Base-by-base conservation (phyloP, 2,113 vertebrate genomes). In the Pelecanoides urinatrix region DNA sequence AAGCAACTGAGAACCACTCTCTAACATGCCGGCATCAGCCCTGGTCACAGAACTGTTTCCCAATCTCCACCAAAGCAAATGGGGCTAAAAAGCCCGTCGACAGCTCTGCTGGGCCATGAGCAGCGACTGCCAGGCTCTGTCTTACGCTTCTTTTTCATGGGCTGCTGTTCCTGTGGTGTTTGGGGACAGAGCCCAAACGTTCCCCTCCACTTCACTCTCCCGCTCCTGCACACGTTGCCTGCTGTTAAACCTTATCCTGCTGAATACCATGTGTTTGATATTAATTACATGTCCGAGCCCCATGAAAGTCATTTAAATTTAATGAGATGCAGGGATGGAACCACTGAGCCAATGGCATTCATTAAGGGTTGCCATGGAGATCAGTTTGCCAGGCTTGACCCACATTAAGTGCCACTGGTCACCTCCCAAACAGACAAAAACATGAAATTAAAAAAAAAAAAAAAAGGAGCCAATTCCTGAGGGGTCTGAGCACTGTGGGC, bases 261-360 rank as follows among this genome's bases (percentile, higher is more conserved):
- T 90, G 94, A 97, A 97, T 94, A 96, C 94, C 97, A 97, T 96
- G 96, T 96, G 97, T 95, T 96, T 97, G 96, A 97, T 98, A 98
- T 98, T 97, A 98, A 97, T 97, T 97, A 97, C 96, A 96, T 88
- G 95, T 96, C 97, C 94, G 2, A 96, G 92, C 96, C 95, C 97
- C 94, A 95, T 89, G 94, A 93, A 97, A 97, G 97, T 96, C 97
- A 97, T 98, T 97, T 94, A 98, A 98, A 98, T 97, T 96, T 98
- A 98, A 98, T 98, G 97, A 97, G 97, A 96, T 97, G 94, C 95
- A 94, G 94, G 96, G 96, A 96, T 86, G 92, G 94, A 96, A 96
- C 96, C 94, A 97, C 96, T 95, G 91, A 97, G 97, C 97, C 97
- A 96, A 97, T 97, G 96, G 97, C 96, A 97, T 97, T 97, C 97